phyloP scores from a whole-genome alignment of 2,797 vertebrate genomes.

The Rhynchotus rufescens region DNA sequence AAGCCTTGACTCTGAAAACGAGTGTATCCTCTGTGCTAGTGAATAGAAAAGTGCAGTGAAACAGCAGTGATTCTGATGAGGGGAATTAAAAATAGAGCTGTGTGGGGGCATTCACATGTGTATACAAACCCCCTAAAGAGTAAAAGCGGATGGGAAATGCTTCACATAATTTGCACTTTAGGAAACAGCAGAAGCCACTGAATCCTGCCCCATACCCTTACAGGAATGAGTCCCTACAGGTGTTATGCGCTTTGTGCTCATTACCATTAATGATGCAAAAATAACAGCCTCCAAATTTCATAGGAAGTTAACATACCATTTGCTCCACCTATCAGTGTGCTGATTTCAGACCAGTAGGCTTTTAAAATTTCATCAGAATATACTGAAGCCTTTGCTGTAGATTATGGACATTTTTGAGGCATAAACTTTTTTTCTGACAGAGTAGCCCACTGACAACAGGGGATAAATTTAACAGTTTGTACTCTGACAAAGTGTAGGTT shows the following conservation, averaged over 20 bases:
- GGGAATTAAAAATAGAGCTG: background rate
- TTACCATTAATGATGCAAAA: background rate
- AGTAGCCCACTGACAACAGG: too few relatives aligned
- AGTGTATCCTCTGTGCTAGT: background rate
- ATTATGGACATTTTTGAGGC: background rate
- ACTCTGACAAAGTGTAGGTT: background rate
- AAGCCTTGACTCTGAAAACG: background rate
- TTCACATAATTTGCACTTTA: background rate
- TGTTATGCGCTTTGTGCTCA: background rate
- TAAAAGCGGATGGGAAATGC: background rate
- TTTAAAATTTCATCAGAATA: constrained; percentile 11
- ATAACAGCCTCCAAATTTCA: background rate
- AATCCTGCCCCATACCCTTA: background rate
- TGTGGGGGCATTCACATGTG: background rate
- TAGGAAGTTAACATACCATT: background rate
- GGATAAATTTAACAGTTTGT: background rate
- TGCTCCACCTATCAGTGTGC: background rate
- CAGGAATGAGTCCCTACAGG: background rate
- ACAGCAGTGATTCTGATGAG: background rate
- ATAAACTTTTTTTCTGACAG: background rate
- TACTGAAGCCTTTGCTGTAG: background rate
- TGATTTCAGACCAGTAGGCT: background rate
- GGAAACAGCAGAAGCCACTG: background rate
- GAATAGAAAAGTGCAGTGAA: background rate
- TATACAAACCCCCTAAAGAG: background rate